Evolutionary conservation across 2,888 invertebrate species (phyloP), one percentile per base, ranked within the genome.

Genomic region (Melanostoma mellinum): DNA sequence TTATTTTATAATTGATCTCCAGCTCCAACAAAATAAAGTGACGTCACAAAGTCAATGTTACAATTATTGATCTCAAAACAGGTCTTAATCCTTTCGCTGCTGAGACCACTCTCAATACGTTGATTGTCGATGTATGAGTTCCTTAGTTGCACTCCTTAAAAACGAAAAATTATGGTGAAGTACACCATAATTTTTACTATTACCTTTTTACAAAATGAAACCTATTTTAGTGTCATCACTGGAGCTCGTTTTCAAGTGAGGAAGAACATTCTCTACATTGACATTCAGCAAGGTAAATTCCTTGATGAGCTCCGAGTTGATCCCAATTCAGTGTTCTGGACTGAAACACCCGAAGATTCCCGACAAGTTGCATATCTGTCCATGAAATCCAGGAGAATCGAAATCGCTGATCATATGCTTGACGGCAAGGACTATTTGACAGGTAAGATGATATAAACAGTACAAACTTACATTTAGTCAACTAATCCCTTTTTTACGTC

Each of bases 221-320:
- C 20, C 20, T 20, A 20, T 20, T 20, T 20, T 20, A 61, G 61
- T 61, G 46, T 61, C 61, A 61, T 61, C 33, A 61, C 63, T 40
- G 63, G 63, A 6, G 2, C 38, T 1, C 63, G 63, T 5, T 48
- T 38, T 3, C 30, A 38, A 63, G n/a, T 48, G 0, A 38, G 5
- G 1, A 32, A 63, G 0, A 36, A 30, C 3, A 38, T 63, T n/a
- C 6, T 63, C 32, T 63, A 50, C 38, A 38, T 63, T 38, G 63
- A 63, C 6, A 63, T 63, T 32, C 63, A 63, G 38, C 38, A 63
- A n/a, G 63, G 50, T 38, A 63, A 32, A 50, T 63, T 10, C 32
- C 1, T 32, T 10, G 32, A 50, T 38, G 0, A 9, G 0, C 20
- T 63, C 5, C 6, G 48, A 6, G 63, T 63, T 0, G 63, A 63